Evolutionary conservation across 2,888 invertebrate species (phyloP), one percentile per base, ranked within the genome.

Genomic region (Nemotelus nigrinus): DNA sequence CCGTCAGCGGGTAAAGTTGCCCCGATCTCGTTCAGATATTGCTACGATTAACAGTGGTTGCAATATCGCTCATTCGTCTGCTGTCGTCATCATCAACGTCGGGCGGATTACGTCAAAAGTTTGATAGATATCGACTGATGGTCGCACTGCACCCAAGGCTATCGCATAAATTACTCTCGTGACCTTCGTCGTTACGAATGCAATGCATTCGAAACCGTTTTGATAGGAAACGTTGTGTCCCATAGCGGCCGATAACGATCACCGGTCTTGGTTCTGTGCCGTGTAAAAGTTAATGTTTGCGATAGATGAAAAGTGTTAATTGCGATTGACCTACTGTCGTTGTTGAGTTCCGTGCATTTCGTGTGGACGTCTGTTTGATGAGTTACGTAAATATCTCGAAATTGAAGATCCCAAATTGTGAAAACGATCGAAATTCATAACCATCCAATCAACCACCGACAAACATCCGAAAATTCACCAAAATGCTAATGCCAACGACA

Each of bases 1-100:
- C 68, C 78, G 75, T 55, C 77, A 64, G 57, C 50, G 68, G 74
- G 75, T 47, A 39, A 65, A 77, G 77, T 53, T 48, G 60, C n/a
- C 64, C 41, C 25, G 6, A 10, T 63, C 25, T 25, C 25, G 25
- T 25, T 25, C 41, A n/a, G 44, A 6, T 25, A 25, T 25, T 25
- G 25, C 25, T 25, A 25, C 25, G 25, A 25, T 25, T 25, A 25
- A 25, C 25, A 25, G 25, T 25, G 25, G 25, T 25, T 25, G 25
- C 25, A 25, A 25, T 25, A 25, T 25, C 25, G 25, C 25, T 25
- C 25, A 1, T 25, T 25, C 25, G 8, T 25, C 47, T 70, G 55
- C 55, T 70, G 7, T 70, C 70, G 70, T 70, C 70, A 70, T n/a
- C 70, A 70, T 41, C 70, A 25, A 25, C 25, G 25, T 25, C 25